These are phyloP conservation scores for Poeciliopsis retropinna DNA, from an alignment of 2,113 vertebrate genomes.

Conservation along the genomic window DNA sequence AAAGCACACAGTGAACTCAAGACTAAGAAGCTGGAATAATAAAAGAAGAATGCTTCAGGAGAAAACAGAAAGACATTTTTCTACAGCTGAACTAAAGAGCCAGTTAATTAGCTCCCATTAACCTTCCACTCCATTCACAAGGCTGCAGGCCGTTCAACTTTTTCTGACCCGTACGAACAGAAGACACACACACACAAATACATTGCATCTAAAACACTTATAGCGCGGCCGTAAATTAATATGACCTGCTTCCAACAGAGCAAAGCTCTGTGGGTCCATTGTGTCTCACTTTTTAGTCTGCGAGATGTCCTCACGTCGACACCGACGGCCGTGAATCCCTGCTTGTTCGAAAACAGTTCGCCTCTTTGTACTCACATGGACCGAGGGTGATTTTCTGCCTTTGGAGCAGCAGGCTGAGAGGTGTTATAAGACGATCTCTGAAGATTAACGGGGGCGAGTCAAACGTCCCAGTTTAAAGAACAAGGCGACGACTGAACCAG, in stretches of 20 bases:
- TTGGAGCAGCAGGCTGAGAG: neutral
- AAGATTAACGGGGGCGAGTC: neutral
- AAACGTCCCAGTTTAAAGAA: neutral
- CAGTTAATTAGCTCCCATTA: constrained; percentile 31
- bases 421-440: neutral
- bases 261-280: constrained; percentile 16
- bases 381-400: constrained; percentile 31
- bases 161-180: constrained; percentile 9
- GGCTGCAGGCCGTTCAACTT: constrained; percentile 5
- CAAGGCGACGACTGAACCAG: neutral
- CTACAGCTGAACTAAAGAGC: constrained; percentile 36
- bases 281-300: constrained; percentile 13
- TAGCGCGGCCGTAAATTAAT: constrained; percentile 38
- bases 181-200: constrained; percentile 6
- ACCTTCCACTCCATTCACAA: constrained; percentile 7
- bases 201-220: neutral
- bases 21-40: neutral
- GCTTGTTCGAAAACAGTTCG: constrained; percentile 48
- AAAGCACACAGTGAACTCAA: neutral
- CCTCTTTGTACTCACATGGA: constrained; percentile 38
- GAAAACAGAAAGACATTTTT: constrained; percentile 4
- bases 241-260: constrained; percentile 6
- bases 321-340: constrained; percentile 35
- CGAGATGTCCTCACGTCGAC: constrained; percentile 48
- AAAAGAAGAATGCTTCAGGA: neutral